Conservation (phyloP, 2,888 invertebrate species). For the Timema podura region DNA sequence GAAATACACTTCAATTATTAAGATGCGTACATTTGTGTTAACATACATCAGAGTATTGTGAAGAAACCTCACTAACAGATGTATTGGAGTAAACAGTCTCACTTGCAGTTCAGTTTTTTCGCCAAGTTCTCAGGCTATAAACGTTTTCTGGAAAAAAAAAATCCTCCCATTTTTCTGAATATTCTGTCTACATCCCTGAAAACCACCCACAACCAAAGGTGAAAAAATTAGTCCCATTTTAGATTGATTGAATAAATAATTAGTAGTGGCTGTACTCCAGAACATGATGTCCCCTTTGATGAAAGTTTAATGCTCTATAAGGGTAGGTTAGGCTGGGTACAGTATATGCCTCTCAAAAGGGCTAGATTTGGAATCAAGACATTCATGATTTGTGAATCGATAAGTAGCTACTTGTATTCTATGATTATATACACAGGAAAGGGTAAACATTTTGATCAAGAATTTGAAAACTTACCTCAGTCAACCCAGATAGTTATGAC, state of each 20-base stretch:
- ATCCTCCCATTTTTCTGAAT: not conserved
- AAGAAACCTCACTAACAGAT: not conserved
- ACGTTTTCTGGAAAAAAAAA: not conserved
- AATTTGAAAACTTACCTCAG: not conserved
- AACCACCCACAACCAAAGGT: not conserved
- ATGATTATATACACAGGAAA: not conserved
- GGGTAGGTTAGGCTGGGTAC: not conserved
- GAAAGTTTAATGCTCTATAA: not conserved
- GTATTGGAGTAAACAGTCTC: slow-evolving; percentile 4
- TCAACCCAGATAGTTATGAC: slow-evolving; percentile 2
- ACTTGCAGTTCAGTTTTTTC: not conserved
- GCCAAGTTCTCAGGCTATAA: not conserved
- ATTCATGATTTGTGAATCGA: not conserved
- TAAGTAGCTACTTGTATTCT: not conserved
- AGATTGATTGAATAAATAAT: not conserved
- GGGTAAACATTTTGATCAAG: not conserved
- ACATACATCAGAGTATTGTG: not conserved
- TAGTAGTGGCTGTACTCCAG: slow-evolving; percentile 1
- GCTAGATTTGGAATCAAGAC: slow-evolving; percentile 2
- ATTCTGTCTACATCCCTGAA: not conserved
- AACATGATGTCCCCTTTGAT: not conserved
- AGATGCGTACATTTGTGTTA: not conserved
- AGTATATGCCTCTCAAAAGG: not conserved
- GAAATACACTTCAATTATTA: not conserved
- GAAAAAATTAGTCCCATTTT: not conserved